These are phyloP conservation scores for Montipora cactus DNA, from an alignment of 64 coral and sea anemone species.

Conservation along the genomic window DNA sequence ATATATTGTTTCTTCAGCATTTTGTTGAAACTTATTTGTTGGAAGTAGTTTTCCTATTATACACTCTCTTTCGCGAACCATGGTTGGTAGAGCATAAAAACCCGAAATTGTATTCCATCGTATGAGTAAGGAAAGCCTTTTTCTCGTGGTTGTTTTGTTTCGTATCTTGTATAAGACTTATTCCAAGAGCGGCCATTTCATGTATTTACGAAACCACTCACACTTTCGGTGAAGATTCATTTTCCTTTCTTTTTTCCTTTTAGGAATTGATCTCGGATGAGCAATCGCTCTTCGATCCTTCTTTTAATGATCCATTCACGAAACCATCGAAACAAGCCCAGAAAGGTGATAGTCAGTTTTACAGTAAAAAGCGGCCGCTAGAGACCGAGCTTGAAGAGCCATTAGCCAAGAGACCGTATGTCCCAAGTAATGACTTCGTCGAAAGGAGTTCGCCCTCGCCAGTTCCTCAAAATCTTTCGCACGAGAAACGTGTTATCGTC, in stretches of 20 bases:
- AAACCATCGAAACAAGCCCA: constrained; percentile 84
- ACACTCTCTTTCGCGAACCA: not conserved
- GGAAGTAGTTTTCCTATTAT: not conserved
- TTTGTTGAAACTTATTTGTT: constrained; percentile 2
- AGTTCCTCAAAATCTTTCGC: constrained; percentile 80
- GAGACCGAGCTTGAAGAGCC: constrained; percentile 92
- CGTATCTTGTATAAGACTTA: not conserved
- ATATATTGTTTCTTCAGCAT: constrained; percentile 45
- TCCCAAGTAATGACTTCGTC: constrained; percentile 90
- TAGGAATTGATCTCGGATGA: constrained; percentile 90
- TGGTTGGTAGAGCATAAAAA: not conserved
- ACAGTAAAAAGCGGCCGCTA: constrained; percentile 82
- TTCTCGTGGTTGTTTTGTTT: not conserved
- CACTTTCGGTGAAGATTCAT: not conserved
- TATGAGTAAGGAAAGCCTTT: not conserved
- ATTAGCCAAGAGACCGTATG: constrained; percentile 83
- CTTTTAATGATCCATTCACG: constrained; percentile 86
- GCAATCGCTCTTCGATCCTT: constrained; percentile 95
- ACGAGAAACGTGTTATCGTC: constrained; percentile 94
- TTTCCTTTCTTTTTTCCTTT: not conserved
- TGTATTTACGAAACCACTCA: not conserved
- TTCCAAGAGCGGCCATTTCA: not conserved
- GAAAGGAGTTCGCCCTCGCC: constrained; percentile 92
- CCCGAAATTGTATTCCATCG: not conserved
- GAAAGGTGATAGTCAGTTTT: constrained; percentile 75